Conservation (phyloP, 2,797 vertebrate species). For the Tokudaia tokunoshimensis region DNA sequence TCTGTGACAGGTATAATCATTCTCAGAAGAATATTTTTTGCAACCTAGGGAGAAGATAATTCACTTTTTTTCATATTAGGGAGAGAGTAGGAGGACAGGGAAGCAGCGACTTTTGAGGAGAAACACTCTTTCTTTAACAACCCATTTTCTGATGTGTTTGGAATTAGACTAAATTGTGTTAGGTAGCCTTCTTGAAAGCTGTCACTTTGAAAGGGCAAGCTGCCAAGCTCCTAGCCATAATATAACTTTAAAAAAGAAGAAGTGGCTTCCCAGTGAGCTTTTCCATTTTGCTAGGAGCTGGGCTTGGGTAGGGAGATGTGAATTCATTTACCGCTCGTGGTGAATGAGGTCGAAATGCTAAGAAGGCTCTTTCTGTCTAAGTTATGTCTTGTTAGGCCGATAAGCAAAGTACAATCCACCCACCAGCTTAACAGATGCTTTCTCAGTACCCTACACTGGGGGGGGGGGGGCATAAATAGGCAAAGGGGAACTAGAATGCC, state of each 20-base stretch:
- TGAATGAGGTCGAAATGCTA: not conserved
- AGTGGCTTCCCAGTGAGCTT: not conserved
- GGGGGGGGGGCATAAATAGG: not conserved
- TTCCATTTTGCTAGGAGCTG: conserved; percentile 25
- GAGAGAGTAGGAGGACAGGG: not conserved
- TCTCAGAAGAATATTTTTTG: conserved; percentile 80
- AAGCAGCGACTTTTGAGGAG: conserved; percentile 47
- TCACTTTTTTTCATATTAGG: conserved; percentile 72
- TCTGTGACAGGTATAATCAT: conserved; percentile 81
- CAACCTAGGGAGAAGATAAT: conserved; percentile 72
- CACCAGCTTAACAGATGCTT: not conserved
- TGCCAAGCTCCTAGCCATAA: conserved; percentile 59
- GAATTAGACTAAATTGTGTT: conserved; percentile 74
- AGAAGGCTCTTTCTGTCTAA: not conserved
- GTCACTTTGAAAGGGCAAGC: conserved; percentile 70
- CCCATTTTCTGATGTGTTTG: conserved; percentile 67
- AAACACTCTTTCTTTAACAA: conserved; percentile 52
- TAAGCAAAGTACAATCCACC: conserved; percentile 3
- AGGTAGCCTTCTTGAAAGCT: conserved; percentile 77
- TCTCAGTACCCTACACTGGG: not conserved
- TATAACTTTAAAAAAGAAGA: not conserved
- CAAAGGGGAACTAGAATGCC: not conserved
- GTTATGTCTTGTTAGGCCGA: not conserved
- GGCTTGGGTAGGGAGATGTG: not conserved
- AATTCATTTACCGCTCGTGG: conserved; percentile 56